phyloP scores from a whole-genome alignment of 2,113 vertebrate species.

The Ctenomys sociabilis region DNA sequence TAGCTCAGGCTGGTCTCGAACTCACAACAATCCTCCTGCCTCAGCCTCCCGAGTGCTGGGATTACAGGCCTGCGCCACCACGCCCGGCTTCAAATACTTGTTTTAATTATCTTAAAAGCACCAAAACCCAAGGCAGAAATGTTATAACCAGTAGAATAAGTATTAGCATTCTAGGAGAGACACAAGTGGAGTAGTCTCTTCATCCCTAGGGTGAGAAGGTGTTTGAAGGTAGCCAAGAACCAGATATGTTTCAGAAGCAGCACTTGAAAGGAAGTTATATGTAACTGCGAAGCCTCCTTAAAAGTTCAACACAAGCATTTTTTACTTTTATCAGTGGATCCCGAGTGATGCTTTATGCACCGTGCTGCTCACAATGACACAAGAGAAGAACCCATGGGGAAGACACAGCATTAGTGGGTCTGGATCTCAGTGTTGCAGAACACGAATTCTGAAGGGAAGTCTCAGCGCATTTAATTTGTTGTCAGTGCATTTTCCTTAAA shows the following conservation, averaged over 20 bases:
- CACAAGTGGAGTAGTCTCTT: background rate
- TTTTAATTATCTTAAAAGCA: conserved; percentile 5
- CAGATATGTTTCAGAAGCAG: background rate
- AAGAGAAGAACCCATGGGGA: background rate
- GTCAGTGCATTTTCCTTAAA: background rate
- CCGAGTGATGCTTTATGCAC: background rate
- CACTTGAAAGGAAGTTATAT: background rate
- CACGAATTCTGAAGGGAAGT: background rate
- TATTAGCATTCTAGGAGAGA: background rate
- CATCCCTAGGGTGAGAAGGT: background rate
- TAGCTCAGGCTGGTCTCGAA: no score
- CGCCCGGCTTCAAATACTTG: background rate
- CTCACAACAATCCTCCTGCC: no score
- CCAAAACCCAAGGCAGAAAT: background rate
- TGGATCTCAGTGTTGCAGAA: background rate
- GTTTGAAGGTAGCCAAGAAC: background rate
- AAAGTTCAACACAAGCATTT: background rate
- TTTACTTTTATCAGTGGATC: background rate
- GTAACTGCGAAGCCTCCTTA: background rate
- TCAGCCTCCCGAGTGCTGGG: no score
- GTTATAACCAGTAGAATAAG: background rate
- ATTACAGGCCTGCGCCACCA: no score
- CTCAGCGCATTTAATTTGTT: background rate
- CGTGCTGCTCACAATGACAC: background rate
- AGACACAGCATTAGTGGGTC: background rate